phyloP scores from a whole-genome alignment of 2,113 vertebrate genomes.

The Ploceus nigricollis region DNA sequence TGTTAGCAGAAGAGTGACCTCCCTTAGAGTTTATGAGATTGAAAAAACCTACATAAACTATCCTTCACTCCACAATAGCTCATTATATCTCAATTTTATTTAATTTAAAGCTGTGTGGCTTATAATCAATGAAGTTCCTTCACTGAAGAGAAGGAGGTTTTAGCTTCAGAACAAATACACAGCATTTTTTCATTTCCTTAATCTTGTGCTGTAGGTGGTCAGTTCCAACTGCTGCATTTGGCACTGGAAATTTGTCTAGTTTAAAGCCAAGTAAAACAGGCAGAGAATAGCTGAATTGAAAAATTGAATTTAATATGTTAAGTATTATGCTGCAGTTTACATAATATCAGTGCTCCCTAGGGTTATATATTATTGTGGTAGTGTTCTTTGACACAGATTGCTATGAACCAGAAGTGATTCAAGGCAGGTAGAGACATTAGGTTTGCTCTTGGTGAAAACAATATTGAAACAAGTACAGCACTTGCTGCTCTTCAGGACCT shows the following conservation, averaged over 20 bases:
- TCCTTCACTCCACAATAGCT: conserved; percentile 24
- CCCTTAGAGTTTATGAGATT: neutral
- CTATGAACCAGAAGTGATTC: conserved; percentile 21
- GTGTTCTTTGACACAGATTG: conserved; percentile 44
- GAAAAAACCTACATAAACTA: conserved; percentile 42
- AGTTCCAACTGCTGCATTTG: conserved; percentile 56
- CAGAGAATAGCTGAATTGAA: conserved; percentile 56
- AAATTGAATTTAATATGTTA: conserved; percentile 57
- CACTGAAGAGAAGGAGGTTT: conserved; percentile 8
- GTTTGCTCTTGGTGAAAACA: neutral
- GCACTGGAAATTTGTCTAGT: conserved; percentile 36
- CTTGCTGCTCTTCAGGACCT: neutral
- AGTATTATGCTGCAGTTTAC: conserved; percentile 53
- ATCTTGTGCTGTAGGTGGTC: conserved; percentile 60
- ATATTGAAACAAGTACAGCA: neutral
- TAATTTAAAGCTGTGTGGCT: conserved; percentile 35
- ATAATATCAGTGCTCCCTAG: conserved; percentile 48
- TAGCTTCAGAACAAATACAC: conserved; percentile 50
- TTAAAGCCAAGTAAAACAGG: conserved; percentile 69
- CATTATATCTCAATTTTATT: conserved; percentile 52
- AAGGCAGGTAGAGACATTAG: conserved; percentile 25
- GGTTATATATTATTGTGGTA: conserved; percentile 27
- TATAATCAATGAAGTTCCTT: conserved; percentile 37
- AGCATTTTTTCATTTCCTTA: conserved; percentile 64
- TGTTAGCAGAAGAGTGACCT: conserved; percentile 13